Evolutionary conservation across 2,888 invertebrate genomes (phyloP), one percentile per base, ranked within the genome.

Genomic region (Trachelus troglodyta): DNA sequence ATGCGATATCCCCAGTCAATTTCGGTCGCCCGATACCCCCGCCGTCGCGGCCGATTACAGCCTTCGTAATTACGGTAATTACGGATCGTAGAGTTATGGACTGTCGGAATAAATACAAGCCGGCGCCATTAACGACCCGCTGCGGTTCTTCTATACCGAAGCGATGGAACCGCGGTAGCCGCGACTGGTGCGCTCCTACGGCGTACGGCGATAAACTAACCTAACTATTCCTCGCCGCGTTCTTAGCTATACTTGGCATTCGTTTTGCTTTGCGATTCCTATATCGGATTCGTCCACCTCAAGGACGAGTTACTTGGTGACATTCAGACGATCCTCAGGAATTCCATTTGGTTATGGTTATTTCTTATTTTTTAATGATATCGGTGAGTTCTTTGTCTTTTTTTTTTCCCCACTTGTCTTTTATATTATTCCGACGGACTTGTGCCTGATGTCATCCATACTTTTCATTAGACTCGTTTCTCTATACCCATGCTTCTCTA

Each of bases 71-170:
- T 87, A 84, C 84, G 81, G 86, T 86, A 87, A 88, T 88, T 87
- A 87, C 83, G 81, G 82, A 86, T 88, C 81, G 85, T 82, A 80
- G 86, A 89, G 84, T 88, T 88, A 87, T 85, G 86, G 86, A 86
- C 86, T 87, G 87, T 83, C 83, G 86, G 86, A 87, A 86, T 88
- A 87, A 87, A 85, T 84, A 85, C 84, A 84, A 85, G 83, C 80
- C 84, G 85, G 56, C 56, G 56, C 56, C 56, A 56, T 56, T 56
- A 56, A 56, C 56, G 56, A 56, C 56, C 71, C 71, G 30, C 71
- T 71, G 71, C 30, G 71, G 71, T 71, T 71, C 71, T 30, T 71
- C 71, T 71, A 71, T 71, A 71, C 71, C 71, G 23, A 34, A 71
- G 33, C 71, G 30, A 34, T 71, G 71, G 71, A 71, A 71, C 71